A percentile compares a stretch with the other conserved stretches of the same genome.
These are phyloP conservation scores for Tonatia bakeri DNA, from an alignment of 2,113 vertebrate species.

Conservation along the genomic window DNA sequence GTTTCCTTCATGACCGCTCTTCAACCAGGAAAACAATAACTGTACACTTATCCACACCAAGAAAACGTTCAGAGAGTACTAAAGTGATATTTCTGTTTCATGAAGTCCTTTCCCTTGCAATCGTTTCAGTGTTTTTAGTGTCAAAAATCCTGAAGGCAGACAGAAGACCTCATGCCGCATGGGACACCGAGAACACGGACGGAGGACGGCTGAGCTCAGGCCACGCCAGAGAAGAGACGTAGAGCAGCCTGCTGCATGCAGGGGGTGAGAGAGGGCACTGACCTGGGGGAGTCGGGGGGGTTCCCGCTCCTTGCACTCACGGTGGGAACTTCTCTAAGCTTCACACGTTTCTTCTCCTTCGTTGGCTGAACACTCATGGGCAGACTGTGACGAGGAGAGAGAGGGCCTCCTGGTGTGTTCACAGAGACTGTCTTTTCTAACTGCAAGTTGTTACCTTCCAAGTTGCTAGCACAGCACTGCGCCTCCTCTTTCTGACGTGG, in stretches of 20 bases:
- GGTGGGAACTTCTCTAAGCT: conserved; percentile 75
- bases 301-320: conserved; percentile 58
- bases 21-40: conserved; percentile 20
- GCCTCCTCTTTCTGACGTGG: conserved; percentile 34
- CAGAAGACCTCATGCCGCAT: conserved; percentile 76
- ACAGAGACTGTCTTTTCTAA: conserved; percentile 21
- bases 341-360: conserved; percentile 83
- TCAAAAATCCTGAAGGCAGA: conserved; percentile 74
- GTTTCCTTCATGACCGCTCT: conserved; percentile 4
- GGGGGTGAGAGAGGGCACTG: conserved; percentile 78
- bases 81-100: not conserved
- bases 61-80: not conserved
- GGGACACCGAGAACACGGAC: conserved; percentile 81
- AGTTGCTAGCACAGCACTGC: not conserved
- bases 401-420: not conserved
- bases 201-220: conserved; percentile 80
- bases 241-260: conserved; percentile 69
- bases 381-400: not conserved
- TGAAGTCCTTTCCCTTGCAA: conserved; percentile 61
- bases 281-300: conserved; percentile 81
- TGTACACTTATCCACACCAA: not conserved
- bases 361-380: not conserved
- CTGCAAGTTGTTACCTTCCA: conserved; percentile 29
- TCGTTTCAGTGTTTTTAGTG: conserved; percentile 76
- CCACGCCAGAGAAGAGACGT: conserved; percentile 79